A percentile compares a stretch with the other conserved stretches of the same genome.
These are phyloP conservation scores for Myrmecobius fasciatus DNA, from an alignment of 2,113 vertebrate species.

Conservation along the genomic window DNA sequence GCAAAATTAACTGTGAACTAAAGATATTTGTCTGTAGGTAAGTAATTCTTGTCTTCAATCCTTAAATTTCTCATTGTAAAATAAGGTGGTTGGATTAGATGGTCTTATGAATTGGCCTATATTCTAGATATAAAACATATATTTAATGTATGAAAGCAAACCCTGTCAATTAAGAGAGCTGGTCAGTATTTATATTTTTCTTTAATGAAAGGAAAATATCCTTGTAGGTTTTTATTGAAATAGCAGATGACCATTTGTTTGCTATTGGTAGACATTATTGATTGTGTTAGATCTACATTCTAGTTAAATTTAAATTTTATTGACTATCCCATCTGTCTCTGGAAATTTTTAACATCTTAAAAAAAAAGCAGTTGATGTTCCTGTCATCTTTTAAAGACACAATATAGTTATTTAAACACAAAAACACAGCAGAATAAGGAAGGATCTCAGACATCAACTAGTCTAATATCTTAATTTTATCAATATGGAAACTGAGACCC, in stretches of 20 bases:
- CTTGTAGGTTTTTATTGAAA: constrained; percentile 71
- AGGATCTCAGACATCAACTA: too few relatives aligned
- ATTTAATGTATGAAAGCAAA: constrained; percentile 66
- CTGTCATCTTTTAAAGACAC: background rate
- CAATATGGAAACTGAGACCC: constrained; percentile 9
- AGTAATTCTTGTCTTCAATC: background rate
- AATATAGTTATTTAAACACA: too few relatives aligned
- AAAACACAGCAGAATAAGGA: too few relatives aligned
- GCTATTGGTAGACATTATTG: constrained; percentile 60
- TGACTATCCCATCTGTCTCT: constrained; percentile 49
- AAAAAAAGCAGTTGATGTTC: constrained; percentile 51
- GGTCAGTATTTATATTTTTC: constrained; percentile 77
- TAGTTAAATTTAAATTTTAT: constrained; percentile 67
- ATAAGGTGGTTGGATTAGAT: background rate
- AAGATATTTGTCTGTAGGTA: constrained; percentile 50
- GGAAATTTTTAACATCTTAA: constrained; percentile 35
- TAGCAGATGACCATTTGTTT: constrained; percentile 62
- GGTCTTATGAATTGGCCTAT: background rate
- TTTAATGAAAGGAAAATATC: constrained; percentile 75
- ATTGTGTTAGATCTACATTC: constrained; percentile 23
- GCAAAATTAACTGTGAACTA: constrained; percentile 71
- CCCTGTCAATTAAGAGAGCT: constrained; percentile 68
- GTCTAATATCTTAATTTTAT: constrained; percentile 1
- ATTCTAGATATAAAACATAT: constrained; percentile 55
- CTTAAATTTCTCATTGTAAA: background rate